Conservation (phyloP, 2,113 vertebrate species). For the Pongo pygmaeus region DNA sequence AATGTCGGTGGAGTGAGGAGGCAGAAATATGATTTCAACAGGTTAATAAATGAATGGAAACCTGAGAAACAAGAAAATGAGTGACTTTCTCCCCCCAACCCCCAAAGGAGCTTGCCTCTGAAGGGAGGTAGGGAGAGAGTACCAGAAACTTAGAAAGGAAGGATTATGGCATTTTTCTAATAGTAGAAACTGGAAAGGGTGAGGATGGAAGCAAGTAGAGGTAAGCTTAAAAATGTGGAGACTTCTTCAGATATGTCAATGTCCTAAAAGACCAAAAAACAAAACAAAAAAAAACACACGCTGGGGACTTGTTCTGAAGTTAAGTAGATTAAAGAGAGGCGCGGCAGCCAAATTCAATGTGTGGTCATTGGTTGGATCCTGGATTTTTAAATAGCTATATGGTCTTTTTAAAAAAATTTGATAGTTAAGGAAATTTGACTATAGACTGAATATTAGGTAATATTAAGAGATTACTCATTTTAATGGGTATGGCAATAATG, state of each 20-base stretch:
- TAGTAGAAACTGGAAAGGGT: neutral
- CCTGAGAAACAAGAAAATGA: neutral
- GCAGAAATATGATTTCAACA: neutral
- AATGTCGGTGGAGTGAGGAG: neutral
- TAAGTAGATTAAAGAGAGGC: neutral
- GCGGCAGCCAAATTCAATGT: neutral
- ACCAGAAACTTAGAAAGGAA: neutral
- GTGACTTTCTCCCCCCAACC: neutral
- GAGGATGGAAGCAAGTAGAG: neutral
- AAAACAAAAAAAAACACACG: neutral
- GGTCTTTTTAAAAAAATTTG: neutral
- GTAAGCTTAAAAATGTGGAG: conserved; percentile 5
- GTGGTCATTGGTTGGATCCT: neutral
- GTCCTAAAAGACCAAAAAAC: neutral
- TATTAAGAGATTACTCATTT: neutral
- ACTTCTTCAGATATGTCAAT: neutral
- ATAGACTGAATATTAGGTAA: neutral
- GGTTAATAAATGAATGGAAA: neutral
- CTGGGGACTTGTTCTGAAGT: neutral
- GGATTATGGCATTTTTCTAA: neutral
- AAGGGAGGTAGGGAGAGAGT: neutral
- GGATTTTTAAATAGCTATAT: neutral
- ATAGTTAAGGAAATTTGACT: neutral
- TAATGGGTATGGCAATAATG: neutral
- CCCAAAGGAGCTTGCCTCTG: neutral